Evolutionary conservation across 1,140 invertebrate species (phyloP), one percentile per base, ranked within the genome.

Genomic region (Papilio aristodemus): DNA sequence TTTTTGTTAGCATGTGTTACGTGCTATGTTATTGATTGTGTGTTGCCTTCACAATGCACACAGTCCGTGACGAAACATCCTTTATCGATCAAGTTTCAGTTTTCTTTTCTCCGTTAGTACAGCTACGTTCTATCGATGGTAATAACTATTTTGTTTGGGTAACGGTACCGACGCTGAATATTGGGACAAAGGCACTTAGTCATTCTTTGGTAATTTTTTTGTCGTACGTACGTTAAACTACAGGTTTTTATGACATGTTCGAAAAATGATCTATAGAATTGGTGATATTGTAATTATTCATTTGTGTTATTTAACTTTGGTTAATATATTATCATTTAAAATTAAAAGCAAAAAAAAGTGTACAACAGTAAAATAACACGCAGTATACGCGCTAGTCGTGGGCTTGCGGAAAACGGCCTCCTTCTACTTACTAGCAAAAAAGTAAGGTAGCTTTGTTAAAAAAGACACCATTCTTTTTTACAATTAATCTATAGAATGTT

Each of bases 141-240:
- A 81, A 83, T 73, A 76, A 77, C 76, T 84, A 80, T 85, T 85
- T 85, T 87, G 86, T 87, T 85, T 80, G 76, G 73, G 72, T 91
- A 91, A 91, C 89, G 87, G 89, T 91, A 89, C 70, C 74, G 63
- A 74, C 74, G 75, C 83, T 68, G 80, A 82, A 81, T 89, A 89
- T 91, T 85, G 79, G 87, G 81, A 86, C 89, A 91, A 87, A 85
- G 84, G 69, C 80, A 75, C 72, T 91, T 88, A 87, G 83, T 89
- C 85, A 91, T 83, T 78, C 76, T 79, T 62, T 78, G 73, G 81
- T 81, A 80, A 83, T n/a, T 72, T 88, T 89, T 86, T 87, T 87
- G 78, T 86, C 67, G 25, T 70, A 32, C 71, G 58, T 72, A 22
- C 22, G 59, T 64, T 27, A 37, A 50, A 50, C 69, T 57, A 17